These are phyloP conservation scores for Hyperoodon ampullatus DNA, from an alignment of 2,113 vertebrate genomes.

Conservation along the genomic window DNA sequence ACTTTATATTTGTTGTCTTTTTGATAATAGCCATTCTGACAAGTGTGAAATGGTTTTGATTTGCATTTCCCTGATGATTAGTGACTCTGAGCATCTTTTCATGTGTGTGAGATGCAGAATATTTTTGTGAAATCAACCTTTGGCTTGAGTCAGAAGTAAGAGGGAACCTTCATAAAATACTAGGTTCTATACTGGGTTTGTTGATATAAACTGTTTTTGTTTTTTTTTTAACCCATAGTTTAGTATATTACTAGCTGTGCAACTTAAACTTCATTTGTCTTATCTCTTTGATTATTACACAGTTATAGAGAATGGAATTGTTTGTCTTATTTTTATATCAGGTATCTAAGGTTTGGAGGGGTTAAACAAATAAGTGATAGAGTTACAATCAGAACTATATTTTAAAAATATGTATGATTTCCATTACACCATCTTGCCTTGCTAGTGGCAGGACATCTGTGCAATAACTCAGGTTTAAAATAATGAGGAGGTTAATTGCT, in stretches of 20 bases:
- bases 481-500: slow-evolving; percentile 30
- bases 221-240: neutral
- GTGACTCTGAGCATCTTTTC: neutral
- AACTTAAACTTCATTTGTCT: neutral
- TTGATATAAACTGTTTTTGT: neutral
- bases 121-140: neutral
- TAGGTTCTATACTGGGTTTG: neutral
- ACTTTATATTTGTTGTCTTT: neutral
- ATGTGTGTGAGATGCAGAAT: neutral
- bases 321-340: neutral
- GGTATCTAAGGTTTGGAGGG: neutral
- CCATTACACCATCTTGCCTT: neutral
- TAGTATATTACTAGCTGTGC: neutral
- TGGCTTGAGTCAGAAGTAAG: neutral
- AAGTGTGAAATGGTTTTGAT: neutral
- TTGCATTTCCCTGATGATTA: neutral
- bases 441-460: neutral
- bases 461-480: neutral
- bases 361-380: neutral
- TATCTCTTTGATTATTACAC: neutral
- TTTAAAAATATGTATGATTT: neutral
- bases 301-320: neutral
- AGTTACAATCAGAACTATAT: neutral
- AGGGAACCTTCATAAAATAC: neutral
- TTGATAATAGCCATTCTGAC: neutral